These are phyloP conservation scores for Enteromius treurensis DNA, from an alignment of 2,797 vertebrate species.

Conservation along the genomic window DNA sequence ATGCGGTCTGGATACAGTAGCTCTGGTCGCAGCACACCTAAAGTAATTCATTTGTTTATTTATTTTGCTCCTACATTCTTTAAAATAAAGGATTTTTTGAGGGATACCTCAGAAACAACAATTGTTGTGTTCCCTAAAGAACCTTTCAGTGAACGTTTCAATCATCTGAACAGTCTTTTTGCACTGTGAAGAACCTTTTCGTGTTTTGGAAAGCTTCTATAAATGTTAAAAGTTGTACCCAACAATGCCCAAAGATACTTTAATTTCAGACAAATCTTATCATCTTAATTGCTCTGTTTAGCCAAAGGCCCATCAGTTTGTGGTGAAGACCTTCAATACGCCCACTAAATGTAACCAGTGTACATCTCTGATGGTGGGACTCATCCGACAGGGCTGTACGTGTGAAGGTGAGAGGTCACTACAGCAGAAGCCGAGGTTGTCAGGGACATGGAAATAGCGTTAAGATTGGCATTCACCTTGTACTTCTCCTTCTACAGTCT, in stretches of 20 bases:
- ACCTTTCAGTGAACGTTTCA: background rate
- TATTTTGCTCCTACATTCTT: background rate
- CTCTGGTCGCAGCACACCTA: conserved; percentile 75
- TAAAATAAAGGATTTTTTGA: too few relatives aligned
- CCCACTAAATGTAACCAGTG: conserved; percentile 98
- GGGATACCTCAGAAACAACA: background rate
- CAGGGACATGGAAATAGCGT: background rate
- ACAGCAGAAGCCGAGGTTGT: background rate
- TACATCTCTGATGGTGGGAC: conserved; percentile 96
- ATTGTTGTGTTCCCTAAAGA: background rate
- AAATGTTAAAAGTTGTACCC: background rate
- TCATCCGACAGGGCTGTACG: conserved; percentile 95
- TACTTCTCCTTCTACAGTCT: conserved; percentile 76
- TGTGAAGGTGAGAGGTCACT: conserved; percentile 89
- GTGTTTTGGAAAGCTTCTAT: background rate
- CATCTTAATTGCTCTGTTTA: conserved; percentile 61
- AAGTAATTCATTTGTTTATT: conserved; percentile 73
- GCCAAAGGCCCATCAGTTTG: conserved; percentile 98
- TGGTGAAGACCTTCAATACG: conserved; percentile 92
- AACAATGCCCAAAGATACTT: background rate
- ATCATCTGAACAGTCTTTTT: background rate
- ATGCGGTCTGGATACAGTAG: conserved; percentile 78
- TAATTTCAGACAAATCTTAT: background rate
- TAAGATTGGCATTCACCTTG: conserved; percentile 3
- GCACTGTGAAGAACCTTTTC: background rate